Base-by-base conservation (phyloP, 2,113 vertebrate species). In the Empidonax traillii region DNA sequence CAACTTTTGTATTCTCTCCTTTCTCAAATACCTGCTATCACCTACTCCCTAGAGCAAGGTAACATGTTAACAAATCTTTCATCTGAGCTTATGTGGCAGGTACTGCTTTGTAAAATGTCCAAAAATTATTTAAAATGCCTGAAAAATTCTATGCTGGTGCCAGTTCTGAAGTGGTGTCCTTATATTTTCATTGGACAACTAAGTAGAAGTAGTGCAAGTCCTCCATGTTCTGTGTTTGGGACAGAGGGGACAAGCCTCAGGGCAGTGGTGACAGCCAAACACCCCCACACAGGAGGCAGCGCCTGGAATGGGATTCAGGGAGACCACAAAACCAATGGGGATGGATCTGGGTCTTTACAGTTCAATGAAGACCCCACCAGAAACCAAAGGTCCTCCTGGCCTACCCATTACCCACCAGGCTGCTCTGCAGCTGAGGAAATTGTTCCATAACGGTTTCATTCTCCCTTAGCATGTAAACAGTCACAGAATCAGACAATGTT, bases 271-370 rank as follows among this genome's bases (percentile, higher is more conserved):
- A 12, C 1, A 73, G 4, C 33, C 20, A 5, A 90, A 47, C 6
- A 30, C 59, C 3, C 4, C 2, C 30, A 11, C 10, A 35, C 3
- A 59, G 21, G n/a, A 27, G 8, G 1, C 53, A 25, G 51, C 1
- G 1, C 31, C 61, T 67, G 52, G 25, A 14, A 8, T n/a, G 28
- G 14, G 25, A 52, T 25, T 41, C 27, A 39, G 66, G 25, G 20
- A 18, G 23, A 13, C 20, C 19, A 21, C 4, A 17, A 69, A 59
- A 59, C 4, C 66, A 23, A 0, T 4, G 15, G 68, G 39, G 14
- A 30, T 78, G 65, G 21, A 31, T 28, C 10, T 33, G 30, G 13
- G 23, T 37, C 37, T 51, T 62, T 37, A 6, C 3, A 4, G 6
- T 9, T 31, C 27, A 1, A 0, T 8, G 3, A 63, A 72, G 56